Conservation (phyloP, 2,113 vertebrate species). For the Cyanoramphus novaezelandiae region DNA sequence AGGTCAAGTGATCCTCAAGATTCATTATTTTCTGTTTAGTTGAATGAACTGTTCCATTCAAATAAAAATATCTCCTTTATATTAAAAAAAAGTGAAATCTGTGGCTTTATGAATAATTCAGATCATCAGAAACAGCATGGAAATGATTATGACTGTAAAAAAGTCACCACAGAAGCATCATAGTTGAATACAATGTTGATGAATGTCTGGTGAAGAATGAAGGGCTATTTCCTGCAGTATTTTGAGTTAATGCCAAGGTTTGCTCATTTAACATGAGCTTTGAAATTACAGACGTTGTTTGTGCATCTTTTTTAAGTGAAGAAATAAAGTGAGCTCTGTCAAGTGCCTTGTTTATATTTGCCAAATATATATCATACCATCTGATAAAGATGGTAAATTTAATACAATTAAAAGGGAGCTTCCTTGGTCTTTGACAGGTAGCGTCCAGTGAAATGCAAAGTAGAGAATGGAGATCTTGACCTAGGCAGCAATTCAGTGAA, state of each 20-base stretch:
- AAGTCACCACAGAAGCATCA: neutral
- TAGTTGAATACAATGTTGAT: neutral
- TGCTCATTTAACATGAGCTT: neutral
- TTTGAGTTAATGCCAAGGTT: neutral
- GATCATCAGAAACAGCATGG: neutral
- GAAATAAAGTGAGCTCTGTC: neutral
- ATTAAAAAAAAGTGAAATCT: neutral
- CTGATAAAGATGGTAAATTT: neutral
- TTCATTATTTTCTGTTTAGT: neutral
- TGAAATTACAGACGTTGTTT: neutral
- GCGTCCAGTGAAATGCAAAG: neutral
- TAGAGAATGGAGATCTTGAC: neutral
- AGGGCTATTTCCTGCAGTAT: neutral
- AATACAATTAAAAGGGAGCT: neutral
- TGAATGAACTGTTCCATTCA: neutral
- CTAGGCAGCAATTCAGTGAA: neutral
- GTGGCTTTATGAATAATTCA: neutral
- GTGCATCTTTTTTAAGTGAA: neutral
- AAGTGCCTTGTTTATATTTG: neutral
- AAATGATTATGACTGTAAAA: neutral
- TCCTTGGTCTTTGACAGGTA: neutral
- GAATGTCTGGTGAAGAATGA: neutral
- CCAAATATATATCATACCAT: neutral
- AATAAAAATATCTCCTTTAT: neutral
- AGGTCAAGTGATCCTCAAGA: neutral